phyloP scores from a whole-genome alignment of 2,888 invertebrate species.

The Drosophila glabriapex region DNA sequence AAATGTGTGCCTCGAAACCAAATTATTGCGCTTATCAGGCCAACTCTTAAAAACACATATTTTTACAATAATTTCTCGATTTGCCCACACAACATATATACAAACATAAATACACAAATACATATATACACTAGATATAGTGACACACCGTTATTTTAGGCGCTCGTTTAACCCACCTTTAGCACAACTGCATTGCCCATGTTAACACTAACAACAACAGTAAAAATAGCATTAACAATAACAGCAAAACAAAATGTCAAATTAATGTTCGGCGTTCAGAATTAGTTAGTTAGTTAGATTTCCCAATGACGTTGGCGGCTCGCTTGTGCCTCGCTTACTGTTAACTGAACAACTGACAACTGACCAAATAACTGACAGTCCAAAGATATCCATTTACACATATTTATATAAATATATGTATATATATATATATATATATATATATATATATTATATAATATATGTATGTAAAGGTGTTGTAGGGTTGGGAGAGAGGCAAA shows the following conservation, averaged over 20 bases:
- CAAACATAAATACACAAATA: neutral
- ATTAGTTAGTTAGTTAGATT: conserved; percentile 60
- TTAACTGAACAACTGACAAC: conserved; percentile 30
- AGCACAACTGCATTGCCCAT: conserved; percentile 12
- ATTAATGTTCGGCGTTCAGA: conserved; percentile 68
- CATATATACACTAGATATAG: neutral
- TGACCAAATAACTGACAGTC: conserved; percentile 38
- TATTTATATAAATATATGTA: neutral
- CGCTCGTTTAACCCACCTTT: conserved; percentile 27
- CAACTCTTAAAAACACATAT: neutral
- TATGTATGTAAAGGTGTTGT: neutral
- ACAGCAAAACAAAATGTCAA: conserved; percentile 75
- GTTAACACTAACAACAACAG: conserved; percentile 10
- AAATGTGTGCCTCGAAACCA: neutral
- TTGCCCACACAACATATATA: neutral
- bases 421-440: neutral
- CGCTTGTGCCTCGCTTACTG: conserved; percentile 35
- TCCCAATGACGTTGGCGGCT: conserved; percentile 40
- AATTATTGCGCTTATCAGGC: neutral
- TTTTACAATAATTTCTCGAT: neutral
- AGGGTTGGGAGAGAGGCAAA: neutral
- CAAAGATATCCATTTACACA: conserved; percentile 3
- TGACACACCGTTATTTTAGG: conserved; percentile 32
- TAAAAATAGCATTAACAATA: conserved; percentile 9
- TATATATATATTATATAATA: too few relatives aligned